Evolutionary conservation across 1,140 invertebrate species (phyloP).

Genomic region (Diabrotica undecimpunctata): DNA sequence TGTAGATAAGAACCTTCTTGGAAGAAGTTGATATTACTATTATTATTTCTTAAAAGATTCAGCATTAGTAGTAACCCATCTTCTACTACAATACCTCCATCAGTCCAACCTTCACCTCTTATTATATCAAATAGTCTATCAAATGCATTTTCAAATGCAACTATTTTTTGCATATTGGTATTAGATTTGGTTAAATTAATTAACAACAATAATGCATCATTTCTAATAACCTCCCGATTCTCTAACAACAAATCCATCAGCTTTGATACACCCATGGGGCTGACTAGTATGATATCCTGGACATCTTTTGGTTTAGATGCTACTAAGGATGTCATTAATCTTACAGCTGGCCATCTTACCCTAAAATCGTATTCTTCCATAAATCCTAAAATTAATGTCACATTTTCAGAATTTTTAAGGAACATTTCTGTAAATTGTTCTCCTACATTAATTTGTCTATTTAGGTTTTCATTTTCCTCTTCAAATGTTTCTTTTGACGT

Average conservation of each 20-base stretch:
- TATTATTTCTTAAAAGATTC: conserved; percentile 91
- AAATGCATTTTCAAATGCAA: conserved; percentile 99
- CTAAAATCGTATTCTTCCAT: conserved; percentile 95
- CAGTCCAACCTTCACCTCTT: conserved; percentile 83
- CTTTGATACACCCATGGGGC: conserved; percentile 96
- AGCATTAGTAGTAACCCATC: conserved; percentile 95
- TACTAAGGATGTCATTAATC: conserved; percentile 78
- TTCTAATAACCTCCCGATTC: conserved; percentile 92
- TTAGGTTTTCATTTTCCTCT: conserved; percentile 64
- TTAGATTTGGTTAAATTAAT: conserved; percentile 93
- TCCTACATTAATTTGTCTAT: conserved; percentile 59
- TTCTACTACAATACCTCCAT: conserved; percentile 97
- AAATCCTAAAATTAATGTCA: conserved; percentile 78
- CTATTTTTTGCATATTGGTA: conserved; percentile 98
- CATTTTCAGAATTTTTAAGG: conserved; percentile 86
- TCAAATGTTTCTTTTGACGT: conserved; percentile 80
- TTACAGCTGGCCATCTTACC: conserved; percentile 83
- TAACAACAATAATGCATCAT: conserved; percentile 90
- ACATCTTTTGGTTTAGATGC: conserved; percentile 83
- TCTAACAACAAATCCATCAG: conserved; percentile 95
- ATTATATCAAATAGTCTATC: conserved; percentile 94
- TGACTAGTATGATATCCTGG: conserved; percentile 91
- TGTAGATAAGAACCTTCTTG: conserved; percentile 96
- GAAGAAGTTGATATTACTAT: conserved; percentile 98
- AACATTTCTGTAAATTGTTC: conserved; percentile 99